Conservation (phyloP, 2,113 vertebrate species). For the Myiopsitta monachus region DNA sequence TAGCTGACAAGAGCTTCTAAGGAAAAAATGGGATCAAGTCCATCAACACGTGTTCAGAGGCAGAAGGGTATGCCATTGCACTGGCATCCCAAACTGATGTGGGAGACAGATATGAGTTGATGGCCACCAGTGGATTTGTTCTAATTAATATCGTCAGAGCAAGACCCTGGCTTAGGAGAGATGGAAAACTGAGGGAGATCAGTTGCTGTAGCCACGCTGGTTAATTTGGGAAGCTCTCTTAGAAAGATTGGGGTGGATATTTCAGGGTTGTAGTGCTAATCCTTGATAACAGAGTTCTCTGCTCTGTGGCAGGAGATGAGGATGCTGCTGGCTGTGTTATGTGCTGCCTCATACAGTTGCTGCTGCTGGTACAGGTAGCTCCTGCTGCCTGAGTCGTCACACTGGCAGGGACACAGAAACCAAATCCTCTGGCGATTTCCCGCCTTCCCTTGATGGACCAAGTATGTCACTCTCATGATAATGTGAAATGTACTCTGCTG, state of each 20-base stretch:
- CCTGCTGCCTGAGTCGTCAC: neutral
- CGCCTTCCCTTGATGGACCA: neutral
- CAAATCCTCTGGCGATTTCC: neutral
- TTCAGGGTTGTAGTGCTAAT: neutral
- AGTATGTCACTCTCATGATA: neutral
- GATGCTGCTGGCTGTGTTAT: neutral
- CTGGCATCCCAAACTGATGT: neutral
- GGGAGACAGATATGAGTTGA: neutral
- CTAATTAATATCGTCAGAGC: neutral
- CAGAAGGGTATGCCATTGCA: fast-evolving
- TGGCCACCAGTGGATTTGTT: neutral
- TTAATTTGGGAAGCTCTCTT: neutral
- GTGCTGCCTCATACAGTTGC: neutral
- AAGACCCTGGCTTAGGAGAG: neutral
- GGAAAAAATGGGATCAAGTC: neutral
- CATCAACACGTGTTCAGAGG: fast-evolving
- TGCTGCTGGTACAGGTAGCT: neutral
- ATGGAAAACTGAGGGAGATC: neutral
- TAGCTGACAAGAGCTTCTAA: neutral
- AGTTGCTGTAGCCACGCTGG: neutral
- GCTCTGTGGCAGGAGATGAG: neutral
- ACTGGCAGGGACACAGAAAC: neutral
- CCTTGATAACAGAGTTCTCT: neutral
- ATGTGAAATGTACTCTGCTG: neutral
- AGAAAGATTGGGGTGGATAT: neutral